phyloP scores from a whole-genome alignment of 2,888 invertebrate species.

The Oscheius sp. region DNA sequence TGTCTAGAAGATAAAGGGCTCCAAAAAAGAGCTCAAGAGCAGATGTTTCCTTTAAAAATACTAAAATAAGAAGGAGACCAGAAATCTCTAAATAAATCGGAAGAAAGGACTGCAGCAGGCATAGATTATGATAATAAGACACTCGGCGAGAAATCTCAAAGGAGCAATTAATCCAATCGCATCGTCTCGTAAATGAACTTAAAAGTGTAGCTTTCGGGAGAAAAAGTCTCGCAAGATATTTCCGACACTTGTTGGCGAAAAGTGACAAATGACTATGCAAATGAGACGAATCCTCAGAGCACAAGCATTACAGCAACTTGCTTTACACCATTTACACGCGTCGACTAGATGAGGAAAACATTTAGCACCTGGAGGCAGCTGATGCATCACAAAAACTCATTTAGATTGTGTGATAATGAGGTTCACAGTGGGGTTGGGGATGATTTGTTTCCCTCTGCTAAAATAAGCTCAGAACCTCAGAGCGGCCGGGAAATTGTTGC shows the following conservation, averaged over 20 bases:
- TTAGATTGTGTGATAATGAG: slow-evolving; percentile 12
- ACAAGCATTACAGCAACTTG: not conserved
- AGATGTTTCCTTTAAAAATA: not conserved
- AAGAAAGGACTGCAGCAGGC: not conserved
- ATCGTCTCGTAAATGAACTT: slow-evolving; percentile 6
- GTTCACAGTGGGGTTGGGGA: not conserved
- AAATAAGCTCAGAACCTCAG: not conserved
- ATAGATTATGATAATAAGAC: slow-evolving; percentile 28
- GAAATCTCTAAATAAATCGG: too few relatives aligned
- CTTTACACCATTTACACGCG: not conserved
- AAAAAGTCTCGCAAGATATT: not conserved
- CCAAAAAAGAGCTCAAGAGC: not conserved
- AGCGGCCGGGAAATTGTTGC: not conserved
- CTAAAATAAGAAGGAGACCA: too few relatives aligned
- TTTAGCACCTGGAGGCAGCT: not conserved
- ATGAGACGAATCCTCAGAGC: not conserved
- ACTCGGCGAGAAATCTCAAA: slow-evolving; percentile 12
- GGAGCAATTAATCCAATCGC: slow-evolving; percentile 19
- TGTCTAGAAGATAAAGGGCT: too few relatives aligned
- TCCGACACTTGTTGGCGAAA: not conserved
- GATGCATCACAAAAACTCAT: slow-evolving; percentile 12
- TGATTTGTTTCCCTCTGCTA: slow-evolving; percentile 1
- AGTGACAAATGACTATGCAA: slow-evolving; percentile 19
- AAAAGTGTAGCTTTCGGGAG: not conserved
- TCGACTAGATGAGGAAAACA: not conserved